phyloP scores from a whole-genome alignment of 2,888 invertebrate species.

The Entomobrya multifasciata region DNA sequence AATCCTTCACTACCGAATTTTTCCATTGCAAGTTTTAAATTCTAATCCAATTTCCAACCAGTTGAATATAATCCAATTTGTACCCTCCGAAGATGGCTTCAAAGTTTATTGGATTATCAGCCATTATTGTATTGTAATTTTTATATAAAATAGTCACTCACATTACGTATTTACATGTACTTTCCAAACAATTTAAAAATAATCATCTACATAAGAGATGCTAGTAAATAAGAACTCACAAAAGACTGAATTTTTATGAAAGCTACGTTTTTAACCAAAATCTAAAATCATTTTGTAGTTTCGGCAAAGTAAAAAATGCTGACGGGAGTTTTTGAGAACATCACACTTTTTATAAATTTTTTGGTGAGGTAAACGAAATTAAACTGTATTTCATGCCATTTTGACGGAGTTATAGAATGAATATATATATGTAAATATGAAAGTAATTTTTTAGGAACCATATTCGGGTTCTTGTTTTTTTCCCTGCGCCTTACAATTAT shows the following conservation, averaged over 20 bases:
- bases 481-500: too few relatives aligned
- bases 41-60: too few relatives aligned
- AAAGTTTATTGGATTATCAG: too few relatives aligned
- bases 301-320: not conserved
- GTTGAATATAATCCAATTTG: too few relatives aligned
- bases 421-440: not conserved
- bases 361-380: conserved; percentile 17
- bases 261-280: not conserved
- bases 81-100: too few relatives aligned
- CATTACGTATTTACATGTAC: not conserved
- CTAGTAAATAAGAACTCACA: not conserved
- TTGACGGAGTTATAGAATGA: conserved; percentile 48
- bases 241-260: not conserved
- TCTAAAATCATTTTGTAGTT: not conserved
- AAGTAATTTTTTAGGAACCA: not conserved
- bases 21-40: too few relatives aligned
- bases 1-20: too few relatives aligned
- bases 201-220: not conserved
- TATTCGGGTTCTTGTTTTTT: not conserved
- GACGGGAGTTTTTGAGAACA: not conserved
- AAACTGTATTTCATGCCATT: conserved; percentile 58
- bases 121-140: too few relatives aligned
- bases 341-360: too few relatives aligned
- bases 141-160: not conserved
- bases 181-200: not conserved